phyloP scores from a whole-genome alignment of 2,797 vertebrate species.

The Sylvilagus floridanus region DNA sequence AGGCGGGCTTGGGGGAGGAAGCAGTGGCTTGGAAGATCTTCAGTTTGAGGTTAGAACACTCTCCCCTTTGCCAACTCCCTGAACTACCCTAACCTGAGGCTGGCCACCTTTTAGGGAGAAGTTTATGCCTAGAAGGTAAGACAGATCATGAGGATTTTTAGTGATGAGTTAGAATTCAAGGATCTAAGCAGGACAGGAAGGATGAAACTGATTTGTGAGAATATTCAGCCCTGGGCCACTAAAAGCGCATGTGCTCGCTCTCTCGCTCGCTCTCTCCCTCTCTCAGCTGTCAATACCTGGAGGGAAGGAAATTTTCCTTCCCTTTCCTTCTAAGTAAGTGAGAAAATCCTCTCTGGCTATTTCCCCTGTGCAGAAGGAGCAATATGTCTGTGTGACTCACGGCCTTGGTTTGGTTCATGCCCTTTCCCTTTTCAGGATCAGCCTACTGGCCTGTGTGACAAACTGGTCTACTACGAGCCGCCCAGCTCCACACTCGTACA shows the following conservation, averaged over 20 bases:
- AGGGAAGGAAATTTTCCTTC: neutral
- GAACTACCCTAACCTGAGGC: neutral
- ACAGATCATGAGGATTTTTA: neutral
- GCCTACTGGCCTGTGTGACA: neutral
- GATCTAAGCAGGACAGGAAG: neutral
- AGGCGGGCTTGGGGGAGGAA: neutral
- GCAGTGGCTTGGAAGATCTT: neutral
- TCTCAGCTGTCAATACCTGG: neutral
- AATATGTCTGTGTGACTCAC: neutral
- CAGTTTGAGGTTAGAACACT: neutral
- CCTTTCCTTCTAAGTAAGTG: neutral
- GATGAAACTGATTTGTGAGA: neutral
- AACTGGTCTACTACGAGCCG: neutral
- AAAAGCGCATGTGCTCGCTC: neutral
- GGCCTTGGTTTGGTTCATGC: neutral
- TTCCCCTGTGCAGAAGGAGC: neutral
- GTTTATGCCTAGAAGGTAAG: neutral
- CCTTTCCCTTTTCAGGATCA: neutral
- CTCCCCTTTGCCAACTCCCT: neutral
- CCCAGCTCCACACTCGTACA: neutral
- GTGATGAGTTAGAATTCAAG: neutral
- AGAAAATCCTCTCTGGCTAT: conserved; percentile 34
- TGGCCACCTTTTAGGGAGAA: neutral
- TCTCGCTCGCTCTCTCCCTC: too few relatives aligned
- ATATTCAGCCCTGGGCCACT: neutral